Base-by-base conservation (phyloP, 2,113 vertebrate genomes). In the Xenopus borealis region DNA sequence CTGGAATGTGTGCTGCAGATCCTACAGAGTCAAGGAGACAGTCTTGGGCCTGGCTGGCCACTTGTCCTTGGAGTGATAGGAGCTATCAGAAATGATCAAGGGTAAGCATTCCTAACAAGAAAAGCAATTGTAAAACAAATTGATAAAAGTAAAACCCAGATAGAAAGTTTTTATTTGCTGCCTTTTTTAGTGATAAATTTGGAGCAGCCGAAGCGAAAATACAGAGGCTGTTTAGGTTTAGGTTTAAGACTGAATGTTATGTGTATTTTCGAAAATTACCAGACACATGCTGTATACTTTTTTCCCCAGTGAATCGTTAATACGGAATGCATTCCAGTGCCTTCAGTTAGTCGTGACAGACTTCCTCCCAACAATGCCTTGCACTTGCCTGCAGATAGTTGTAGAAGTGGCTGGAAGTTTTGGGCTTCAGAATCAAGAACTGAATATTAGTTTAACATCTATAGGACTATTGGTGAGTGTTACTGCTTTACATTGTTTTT, bases 301-400 rank as follows among this genome's bases (percentile, higher is more conserved):
- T 30, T 82, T 30, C 83, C 83, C 88, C 84, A 99, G 97, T 70
- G 97, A 99, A 83, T 96, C 96, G n/a, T 88, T 99, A 86, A 99
- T 99, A 85, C 87, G 97, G 89, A 98, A 96, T 82, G 95, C 97
- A 78, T 99, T 99, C 90, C 97, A 99, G 87, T 99, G 97, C 94
- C 95, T 99, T 87, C 97, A 99, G 86, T 90, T 99, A 89, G 97
- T 99, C 85, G 97, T 99, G 87, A 99, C 97, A 3, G 97, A 99
- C 88, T 99, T 99, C 87, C 91, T 99, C 64, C 97, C 97, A 82
- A 98, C 96, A 57, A 98, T 99, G 97, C 97, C 97, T 81, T 98
- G 96, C 84, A 95, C 92, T 76, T 99, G 97, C 87, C 94, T 99
- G 61, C 96, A 98, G 88, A 96, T 99, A 78, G 97, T 98, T 70